Evolutionary conservation across 1,140 invertebrate species (phyloP).

Genomic region (Adelges cooleyi): DNA sequence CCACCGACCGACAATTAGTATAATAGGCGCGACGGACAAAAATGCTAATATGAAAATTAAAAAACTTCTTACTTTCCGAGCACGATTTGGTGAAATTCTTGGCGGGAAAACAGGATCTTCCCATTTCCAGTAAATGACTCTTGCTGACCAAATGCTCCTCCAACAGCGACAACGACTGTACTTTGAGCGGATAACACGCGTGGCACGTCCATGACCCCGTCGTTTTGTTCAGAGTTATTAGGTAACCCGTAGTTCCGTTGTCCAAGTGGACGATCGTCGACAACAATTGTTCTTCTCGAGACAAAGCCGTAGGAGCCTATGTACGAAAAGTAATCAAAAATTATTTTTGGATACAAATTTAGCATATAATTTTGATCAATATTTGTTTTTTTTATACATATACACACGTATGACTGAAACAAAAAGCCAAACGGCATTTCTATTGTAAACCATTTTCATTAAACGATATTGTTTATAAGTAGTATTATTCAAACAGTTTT

Average conservation of each 20-base stretch:
- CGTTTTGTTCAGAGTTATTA: conserved; percentile 27
- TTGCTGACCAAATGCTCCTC: conserved; percentile 27
- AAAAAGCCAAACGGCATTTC: too few species aligned
- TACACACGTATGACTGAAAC: too few species aligned
- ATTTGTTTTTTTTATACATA: too few species aligned
- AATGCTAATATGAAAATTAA: neutral
- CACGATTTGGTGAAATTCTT: conserved; percentile 21
- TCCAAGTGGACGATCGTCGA: conserved; percentile 26
- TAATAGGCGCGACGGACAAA: neutral
- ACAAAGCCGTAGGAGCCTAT: neutral
- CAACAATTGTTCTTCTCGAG: conserved; percentile 22
- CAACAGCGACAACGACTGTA: conserved; percentile 4
- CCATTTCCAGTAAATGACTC: conserved; percentile 24
- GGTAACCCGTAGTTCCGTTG: conserved; percentile 26
- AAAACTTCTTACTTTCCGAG: conserved; percentile 8
- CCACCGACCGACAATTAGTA: neutral
- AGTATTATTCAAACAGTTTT: too few species aligned
- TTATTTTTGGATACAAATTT: too few species aligned
- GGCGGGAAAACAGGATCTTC: conserved; percentile 18
- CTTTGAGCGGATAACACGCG: conserved; percentile 28
- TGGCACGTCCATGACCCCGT: conserved; percentile 27
- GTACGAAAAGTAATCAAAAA: too few species aligned
- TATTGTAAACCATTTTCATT: too few species aligned
- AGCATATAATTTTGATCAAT: too few species aligned
- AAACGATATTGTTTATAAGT: too few species aligned